These are phyloP conservation scores for Cyprichromis sp. DNA, from an alignment of 2,113 vertebrate genomes.

Conservation along the genomic window DNA sequence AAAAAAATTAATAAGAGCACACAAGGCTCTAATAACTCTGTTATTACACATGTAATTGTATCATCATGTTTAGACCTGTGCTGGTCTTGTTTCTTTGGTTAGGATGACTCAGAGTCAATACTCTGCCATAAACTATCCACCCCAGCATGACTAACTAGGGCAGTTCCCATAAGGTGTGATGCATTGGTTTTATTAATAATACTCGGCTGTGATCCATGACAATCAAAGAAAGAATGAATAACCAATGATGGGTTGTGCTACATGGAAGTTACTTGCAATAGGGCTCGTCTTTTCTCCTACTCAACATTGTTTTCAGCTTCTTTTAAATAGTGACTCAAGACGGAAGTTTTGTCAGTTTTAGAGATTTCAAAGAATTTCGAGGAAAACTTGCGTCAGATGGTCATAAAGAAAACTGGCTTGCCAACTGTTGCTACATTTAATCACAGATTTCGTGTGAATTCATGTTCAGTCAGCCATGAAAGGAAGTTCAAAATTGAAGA, in stretches of 20 bases:
- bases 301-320: neutral
- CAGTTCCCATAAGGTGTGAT: neutral
- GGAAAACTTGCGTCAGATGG: neutral
- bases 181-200: neutral
- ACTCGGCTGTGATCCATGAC: neutral
- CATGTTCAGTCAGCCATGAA: neutral
- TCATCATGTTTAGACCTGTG: neutral
- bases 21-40: neutral
- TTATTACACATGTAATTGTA: neutral
- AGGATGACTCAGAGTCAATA: neutral
- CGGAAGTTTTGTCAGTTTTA: neutral
- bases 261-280: neutral
- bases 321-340: neutral
- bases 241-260: neutral
- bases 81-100: neutral
- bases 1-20: neutral
- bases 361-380: neutral
- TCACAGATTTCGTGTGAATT: neutral
- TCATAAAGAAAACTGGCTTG: neutral
- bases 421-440: neutral
- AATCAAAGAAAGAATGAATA: neutral
- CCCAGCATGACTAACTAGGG: neutral
- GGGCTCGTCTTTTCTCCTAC: neutral
- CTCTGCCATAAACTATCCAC: neutral
- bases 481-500: neutral